Evolutionary conservation across 2,113 vertebrate genomes (phyloP).

Genomic region (Cyphomyrus discorhynchus): DNA sequence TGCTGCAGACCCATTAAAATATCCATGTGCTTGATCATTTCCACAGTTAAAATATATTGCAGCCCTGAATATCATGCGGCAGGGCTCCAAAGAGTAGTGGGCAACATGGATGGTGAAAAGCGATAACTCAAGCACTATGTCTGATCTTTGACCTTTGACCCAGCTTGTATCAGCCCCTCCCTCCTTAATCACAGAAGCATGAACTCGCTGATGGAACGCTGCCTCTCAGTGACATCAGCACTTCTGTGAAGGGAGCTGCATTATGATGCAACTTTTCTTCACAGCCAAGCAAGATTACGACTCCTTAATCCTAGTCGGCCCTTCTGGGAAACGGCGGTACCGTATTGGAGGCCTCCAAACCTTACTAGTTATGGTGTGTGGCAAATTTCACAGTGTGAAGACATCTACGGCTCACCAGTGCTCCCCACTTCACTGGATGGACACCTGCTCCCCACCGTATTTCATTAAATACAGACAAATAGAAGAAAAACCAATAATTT

Average conservation of each 20-base stretch:
- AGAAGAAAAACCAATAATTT: background rate
- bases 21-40: background rate
- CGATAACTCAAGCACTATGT: background rate
- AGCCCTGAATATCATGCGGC: background rate
- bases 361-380: background rate
- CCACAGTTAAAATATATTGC: background rate
- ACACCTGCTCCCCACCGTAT: background rate
- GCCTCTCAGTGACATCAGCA: slow-evolving; percentile 53
- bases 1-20: background rate
- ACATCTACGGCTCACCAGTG: background rate
- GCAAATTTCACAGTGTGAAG: background rate
- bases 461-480: background rate
- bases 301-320: slow-evolving; percentile 50
- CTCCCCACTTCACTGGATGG: background rate
- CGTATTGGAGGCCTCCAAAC: background rate
- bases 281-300: slow-evolving; percentile 46
- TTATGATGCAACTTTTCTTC: slow-evolving; percentile 47
- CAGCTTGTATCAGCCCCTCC: slow-evolving; percentile 29
- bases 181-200: slow-evolving; percentile 9
- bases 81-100: background rate
- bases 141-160: slow-evolving; percentile 1
- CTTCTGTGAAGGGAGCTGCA: slow-evolving; percentile 49
- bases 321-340: background rate
- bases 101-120: background rate
- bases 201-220: background rate